These are phyloP conservation scores for Ormyrus labotus DNA, from an alignment of 2,888 invertebrate genomes.

Conservation along the genomic window DNA sequence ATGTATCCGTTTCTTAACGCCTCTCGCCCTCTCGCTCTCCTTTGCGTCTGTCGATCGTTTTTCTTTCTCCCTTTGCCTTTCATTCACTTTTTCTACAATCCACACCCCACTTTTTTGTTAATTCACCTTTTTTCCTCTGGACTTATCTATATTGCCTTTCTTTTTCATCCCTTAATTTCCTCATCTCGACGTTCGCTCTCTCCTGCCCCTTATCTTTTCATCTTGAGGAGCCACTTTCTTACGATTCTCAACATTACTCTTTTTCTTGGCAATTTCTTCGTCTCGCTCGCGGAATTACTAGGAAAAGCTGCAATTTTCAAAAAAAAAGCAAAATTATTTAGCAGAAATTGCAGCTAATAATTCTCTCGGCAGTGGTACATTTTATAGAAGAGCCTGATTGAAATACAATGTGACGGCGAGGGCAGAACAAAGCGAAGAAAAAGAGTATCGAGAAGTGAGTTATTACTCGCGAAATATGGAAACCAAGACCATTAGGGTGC, in stretches of 20 bases:
- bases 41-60: slow-evolving; percentile 39
- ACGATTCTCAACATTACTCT: slow-evolving; percentile 4
- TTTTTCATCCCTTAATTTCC: slow-evolving; percentile 45
- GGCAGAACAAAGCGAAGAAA: background rate
- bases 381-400: slow-evolving; percentile 2
- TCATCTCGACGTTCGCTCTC: background rate
- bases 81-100: slow-evolving; percentile 40
- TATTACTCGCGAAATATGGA: slow-evolving; percentile 52
- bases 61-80: slow-evolving; percentile 40
- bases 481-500: slow-evolving; percentile 53
- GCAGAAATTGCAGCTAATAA: no score
- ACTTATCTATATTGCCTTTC: slow-evolving; percentile 39
- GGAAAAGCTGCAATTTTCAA: no score
- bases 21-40: slow-evolving; percentile 58
- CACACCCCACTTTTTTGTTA: slow-evolving; percentile 21
- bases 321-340: no score
- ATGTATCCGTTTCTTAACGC: slow-evolving; percentile 74
- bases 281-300: background rate
- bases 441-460: slow-evolving; percentile 46
- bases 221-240: background rate
- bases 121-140: slow-evolving; percentile 16
- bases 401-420: slow-evolving; percentile 31
- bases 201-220: slow-evolving; percentile 10
- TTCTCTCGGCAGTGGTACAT: background rate
- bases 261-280: slow-evolving; percentile 19